Percentiles rank a stretch among this genome's conserved stretches.
phyloP scores from a whole-genome alignment of 35 echinoderm and acorn worm species.

The Acanthaster planci region DNA sequence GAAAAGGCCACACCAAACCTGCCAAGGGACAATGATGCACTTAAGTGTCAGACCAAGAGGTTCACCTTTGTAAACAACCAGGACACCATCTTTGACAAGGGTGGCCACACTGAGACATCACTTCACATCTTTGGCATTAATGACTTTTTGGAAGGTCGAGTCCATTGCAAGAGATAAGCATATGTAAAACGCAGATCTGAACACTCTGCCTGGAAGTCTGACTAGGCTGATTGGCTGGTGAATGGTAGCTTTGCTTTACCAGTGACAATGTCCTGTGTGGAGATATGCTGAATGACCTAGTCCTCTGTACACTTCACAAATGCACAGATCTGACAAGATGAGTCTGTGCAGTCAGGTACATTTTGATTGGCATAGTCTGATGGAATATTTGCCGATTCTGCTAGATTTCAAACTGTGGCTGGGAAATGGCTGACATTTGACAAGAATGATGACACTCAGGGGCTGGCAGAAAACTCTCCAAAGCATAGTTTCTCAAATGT shows the following conservation, averaged over 20 bases:
- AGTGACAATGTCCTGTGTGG: slow-evolving; percentile 22
- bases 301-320: slow-evolving; percentile 6
- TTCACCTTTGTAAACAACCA: slow-evolving; percentile 22
- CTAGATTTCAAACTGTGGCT: slow-evolving; percentile 20
- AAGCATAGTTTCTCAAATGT: slow-evolving; percentile 61
- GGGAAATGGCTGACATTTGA: slow-evolving; percentile 57
- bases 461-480: slow-evolving; percentile 67
- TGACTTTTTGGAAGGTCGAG: slow-evolving; percentile 25
- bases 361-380: slow-evolving; percentile 61
- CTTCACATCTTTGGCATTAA: slow-evolving; percentile 18
- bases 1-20: slow-evolving; percentile 30
- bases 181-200: slow-evolving; percentile 48
- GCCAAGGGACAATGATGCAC: slow-evolving; percentile 38
- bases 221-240: slow-evolving; percentile 47
- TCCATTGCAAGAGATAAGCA: slow-evolving; percentile 20
- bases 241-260: slow-evolving; percentile 39
- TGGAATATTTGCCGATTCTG: slow-evolving; percentile 49
- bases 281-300: slow-evolving; percentile 19
- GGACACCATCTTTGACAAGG: slow-evolving; percentile 40
- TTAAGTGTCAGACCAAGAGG: slow-evolving; percentile 7
- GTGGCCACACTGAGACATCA: background rate
- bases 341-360: slow-evolving; percentile 37
- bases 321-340: too few relatives aligned
- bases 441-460: slow-evolving; percentile 52
- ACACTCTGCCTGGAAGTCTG: slow-evolving; percentile 35